Conservation (phyloP, 2,888 invertebrate genomes). For the Catocala fraxini region DNA sequence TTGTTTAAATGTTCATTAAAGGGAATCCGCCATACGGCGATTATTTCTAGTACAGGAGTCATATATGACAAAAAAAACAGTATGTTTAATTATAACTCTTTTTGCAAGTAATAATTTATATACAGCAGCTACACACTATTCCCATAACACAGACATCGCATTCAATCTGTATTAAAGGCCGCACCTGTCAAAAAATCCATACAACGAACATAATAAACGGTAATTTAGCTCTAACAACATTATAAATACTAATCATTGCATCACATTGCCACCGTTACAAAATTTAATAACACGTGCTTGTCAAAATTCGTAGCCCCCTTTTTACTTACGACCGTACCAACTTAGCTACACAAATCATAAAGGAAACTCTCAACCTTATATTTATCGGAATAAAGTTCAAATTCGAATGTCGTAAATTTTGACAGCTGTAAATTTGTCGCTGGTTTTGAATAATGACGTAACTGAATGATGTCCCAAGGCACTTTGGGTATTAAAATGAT, state of each 20-base stretch:
- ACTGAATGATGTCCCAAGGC: constrained; percentile 76
- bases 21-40: too few species aligned
- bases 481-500: constrained; percentile 86
- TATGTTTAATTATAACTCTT: neutral
- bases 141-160: constrained; percentile 5
- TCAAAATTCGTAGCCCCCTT: constrained; percentile 71
- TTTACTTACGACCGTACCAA: constrained; percentile 55
- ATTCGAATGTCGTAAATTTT: constrained; percentile 27
- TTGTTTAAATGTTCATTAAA: too few species aligned
- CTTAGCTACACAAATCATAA: constrained; percentile 22
- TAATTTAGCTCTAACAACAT: constrained; percentile 56
- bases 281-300: constrained; percentile 81
- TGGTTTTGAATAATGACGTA: constrained; percentile 72
- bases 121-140: neutral
- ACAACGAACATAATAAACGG: constrained; percentile 39
- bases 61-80: too few species aligned
- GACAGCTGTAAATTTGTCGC: neutral
- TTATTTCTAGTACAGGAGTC: too few species aligned
- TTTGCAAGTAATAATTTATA: too few species aligned
- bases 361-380: constrained; percentile 25
- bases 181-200: constrained; percentile 57
- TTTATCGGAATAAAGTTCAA: constrained; percentile 12
- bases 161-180: constrained; percentile 29
- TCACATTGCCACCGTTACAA: constrained; percentile 72
- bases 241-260: constrained; percentile 78